Evolutionary conservation across 2,888 invertebrate genomes (phyloP).

Genomic region (Pristionchus arcanus): DNA sequence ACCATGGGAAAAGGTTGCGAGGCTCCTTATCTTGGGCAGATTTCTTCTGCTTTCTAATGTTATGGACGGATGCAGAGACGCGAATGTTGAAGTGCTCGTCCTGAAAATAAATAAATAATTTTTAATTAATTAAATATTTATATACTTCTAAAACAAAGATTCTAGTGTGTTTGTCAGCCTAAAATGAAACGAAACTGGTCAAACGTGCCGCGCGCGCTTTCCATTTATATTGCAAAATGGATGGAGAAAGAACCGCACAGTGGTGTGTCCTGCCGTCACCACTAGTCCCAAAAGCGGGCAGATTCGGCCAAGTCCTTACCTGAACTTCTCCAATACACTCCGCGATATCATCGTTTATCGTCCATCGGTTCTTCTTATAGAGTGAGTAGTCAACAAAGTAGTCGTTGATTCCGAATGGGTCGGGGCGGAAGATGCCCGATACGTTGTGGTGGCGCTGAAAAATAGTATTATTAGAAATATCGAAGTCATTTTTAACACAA

Average conservation of each 20-base stretch:
- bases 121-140: background rate
- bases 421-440: background rate
- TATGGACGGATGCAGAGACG: background rate
- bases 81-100: background rate
- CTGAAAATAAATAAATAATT: background rate
- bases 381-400: constrained; percentile 42
- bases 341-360: background rate
- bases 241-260: too few relatives aligned
- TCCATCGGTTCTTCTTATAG: constrained; percentile 19
- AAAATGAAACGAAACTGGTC: too few relatives aligned
- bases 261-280: too few relatives aligned
- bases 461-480: too few relatives aligned
- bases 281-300: too few relatives aligned
- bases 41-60: too few relatives aligned
- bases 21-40: background rate
- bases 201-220: too few relatives aligned
- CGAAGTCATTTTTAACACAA: too few relatives aligned
- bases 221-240: too few relatives aligned
- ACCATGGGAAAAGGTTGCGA: background rate
- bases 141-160: too few relatives aligned
- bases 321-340: background rate
- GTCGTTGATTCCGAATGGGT: constrained; percentile 16
- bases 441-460: background rate
- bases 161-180: too few relatives aligned
- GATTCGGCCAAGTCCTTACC: background rate